A percentile compares a stretch with the other conserved stretches of the same genome.
Conservation (phyloP, 2,797 vertebrate species). For the Alexandromys oeconomus region DNA sequence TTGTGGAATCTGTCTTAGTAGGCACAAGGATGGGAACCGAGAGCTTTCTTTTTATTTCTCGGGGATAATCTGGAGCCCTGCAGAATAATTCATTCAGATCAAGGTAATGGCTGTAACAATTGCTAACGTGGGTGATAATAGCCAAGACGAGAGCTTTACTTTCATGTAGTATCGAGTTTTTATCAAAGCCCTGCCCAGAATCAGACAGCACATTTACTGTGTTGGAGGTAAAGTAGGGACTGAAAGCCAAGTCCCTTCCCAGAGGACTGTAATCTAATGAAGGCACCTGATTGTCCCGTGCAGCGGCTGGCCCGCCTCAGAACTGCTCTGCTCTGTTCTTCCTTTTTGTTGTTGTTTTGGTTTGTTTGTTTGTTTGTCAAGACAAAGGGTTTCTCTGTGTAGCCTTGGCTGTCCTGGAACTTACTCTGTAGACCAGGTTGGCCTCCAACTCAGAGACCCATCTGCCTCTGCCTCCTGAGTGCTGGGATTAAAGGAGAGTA, state of each 20-base stretch:
- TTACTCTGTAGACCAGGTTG: not conserved
- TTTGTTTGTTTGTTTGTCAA: not conserved
- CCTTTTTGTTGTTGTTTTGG: not conserved
- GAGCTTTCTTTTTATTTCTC: not conserved
- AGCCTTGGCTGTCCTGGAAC: not conserved
- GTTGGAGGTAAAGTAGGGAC: slow-evolving; percentile 26
- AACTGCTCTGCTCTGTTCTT: not conserved
- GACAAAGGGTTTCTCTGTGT: no score
- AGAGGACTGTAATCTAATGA: not conserved
- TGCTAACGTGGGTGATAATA: not conserved
- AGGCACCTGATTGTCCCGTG: fast-evolving
- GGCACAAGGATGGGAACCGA: not conserved
- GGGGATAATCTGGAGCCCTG: not conserved
- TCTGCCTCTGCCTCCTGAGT: not conserved
- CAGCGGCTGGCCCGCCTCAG: fast-evolving
- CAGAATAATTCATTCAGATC: not conserved
- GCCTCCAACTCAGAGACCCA: not conserved
- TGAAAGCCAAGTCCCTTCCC: not conserved
- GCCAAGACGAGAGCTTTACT: not conserved
- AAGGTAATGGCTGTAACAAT: not conserved
- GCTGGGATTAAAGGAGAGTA: not conserved
- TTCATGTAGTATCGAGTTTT: slow-evolving; percentile 1
- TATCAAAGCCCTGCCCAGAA: not conserved
- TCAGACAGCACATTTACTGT: not conserved
- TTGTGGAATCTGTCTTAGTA: slow-evolving; percentile 3